These are phyloP conservation scores for Balearica regulorum DNA, from an alignment of 2,797 vertebrate genomes.

Conservation along the genomic window DNA sequence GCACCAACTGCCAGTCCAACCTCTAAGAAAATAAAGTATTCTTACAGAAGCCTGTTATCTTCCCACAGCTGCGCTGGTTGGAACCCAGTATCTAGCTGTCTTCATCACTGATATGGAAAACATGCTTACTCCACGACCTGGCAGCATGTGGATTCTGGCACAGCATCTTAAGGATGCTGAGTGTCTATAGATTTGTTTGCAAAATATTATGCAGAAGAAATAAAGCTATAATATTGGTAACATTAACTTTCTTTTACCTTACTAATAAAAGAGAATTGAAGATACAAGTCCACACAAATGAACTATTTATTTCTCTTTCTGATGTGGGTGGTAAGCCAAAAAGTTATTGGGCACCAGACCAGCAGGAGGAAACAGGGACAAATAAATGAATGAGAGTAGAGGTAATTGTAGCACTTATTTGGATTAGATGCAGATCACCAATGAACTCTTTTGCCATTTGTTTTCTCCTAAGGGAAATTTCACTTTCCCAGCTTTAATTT, in stretches of 20 bases:
- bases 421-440: slow-evolving; percentile 34
- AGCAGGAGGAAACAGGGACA: neutral
- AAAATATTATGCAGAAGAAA: neutral
- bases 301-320: neutral
- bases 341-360: neutral
- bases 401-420: slow-evolving; percentile 38
- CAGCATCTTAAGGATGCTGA: neutral
- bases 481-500: slow-evolving; percentile 32
- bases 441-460: slow-evolving; percentile 2
- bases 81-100: neutral
- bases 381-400: neutral
- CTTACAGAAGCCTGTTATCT: neutral
- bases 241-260: neutral
- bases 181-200: neutral
- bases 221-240: neutral
- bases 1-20: neutral
- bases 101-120: neutral
- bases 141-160: neutral
- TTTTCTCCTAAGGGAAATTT: slow-evolving; percentile 23
- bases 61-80: neutral
- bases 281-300: neutral
- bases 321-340: neutral
- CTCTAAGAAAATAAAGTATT: neutral
- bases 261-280: neutral
- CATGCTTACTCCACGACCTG: neutral